These are phyloP conservation scores for Heliconius ismenius DNA, from an alignment of 2,888 invertebrate genomes.

Conservation along the genomic window DNA sequence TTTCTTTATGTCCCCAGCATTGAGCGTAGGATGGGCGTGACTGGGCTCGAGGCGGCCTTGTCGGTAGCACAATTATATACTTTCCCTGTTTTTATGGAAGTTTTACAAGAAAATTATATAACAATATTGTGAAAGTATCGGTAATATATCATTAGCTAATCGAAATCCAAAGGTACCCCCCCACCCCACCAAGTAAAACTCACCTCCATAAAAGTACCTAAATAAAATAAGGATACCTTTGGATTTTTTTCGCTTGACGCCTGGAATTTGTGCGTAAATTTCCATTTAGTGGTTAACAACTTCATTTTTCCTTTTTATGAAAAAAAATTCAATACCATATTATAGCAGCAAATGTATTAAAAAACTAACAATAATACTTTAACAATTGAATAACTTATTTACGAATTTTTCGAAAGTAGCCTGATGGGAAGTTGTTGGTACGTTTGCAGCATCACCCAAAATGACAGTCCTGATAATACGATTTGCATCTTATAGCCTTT, in stretches of 20 bases:
- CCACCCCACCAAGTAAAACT: not conserved
- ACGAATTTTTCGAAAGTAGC: too few species aligned
- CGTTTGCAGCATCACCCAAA: too few species aligned
- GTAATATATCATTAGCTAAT: not conserved
- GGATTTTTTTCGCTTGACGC: not conserved
- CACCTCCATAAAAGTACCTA: not conserved
- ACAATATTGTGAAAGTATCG: conserved; percentile 52
- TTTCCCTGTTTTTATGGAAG: conserved; percentile 80
- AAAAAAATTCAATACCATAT: not conserved
- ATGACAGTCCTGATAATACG: too few species aligned
- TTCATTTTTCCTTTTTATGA: not conserved
- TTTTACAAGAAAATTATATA: conserved; percentile 66
- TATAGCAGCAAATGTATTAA: not conserved
- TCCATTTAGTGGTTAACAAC: not conserved
- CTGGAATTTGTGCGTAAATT: not conserved
- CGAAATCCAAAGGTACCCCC: not conserved
- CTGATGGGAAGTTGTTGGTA: too few species aligned
- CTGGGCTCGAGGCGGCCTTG: conserved; percentile 63
- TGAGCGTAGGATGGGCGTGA: conserved; percentile 72
- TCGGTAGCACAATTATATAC: conserved; percentile 69
- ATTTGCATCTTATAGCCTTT: too few species aligned
- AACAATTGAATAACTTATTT: too few species aligned
- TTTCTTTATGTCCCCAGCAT: conserved; percentile 64
- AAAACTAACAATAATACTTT: too few species aligned
- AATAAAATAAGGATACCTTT: not conserved